Conservation (phyloP, 2,888 invertebrate genomes). For the Falcaria lacertinaria region DNA sequence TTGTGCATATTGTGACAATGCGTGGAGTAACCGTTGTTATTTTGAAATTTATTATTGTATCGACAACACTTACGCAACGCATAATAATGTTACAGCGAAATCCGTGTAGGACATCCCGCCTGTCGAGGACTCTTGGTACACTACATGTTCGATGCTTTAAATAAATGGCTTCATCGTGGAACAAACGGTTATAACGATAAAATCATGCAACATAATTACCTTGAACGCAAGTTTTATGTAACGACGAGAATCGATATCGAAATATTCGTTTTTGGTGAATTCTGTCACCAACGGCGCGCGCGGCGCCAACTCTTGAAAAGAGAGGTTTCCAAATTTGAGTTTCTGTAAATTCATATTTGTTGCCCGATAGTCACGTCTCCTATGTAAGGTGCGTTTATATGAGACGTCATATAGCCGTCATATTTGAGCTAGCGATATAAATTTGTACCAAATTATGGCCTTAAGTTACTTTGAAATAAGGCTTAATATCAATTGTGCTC, state of each 20-base stretch:
- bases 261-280: slow-evolving; percentile 44
- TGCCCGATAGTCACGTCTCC: slow-evolving; percentile 28
- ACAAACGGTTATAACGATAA: slow-evolving; percentile 44
- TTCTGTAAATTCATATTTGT: slow-evolving; percentile 34
- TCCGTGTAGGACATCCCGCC: slow-evolving; percentile 21
- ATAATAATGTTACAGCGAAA: slow-evolving; percentile 34
- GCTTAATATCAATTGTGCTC: no score
- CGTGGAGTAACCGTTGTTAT: slow-evolving; percentile 40
- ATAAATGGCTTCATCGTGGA: slow-evolving; percentile 50
- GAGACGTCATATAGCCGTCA: no score
- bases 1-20: slow-evolving; percentile 31
- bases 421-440: no score
- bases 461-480: no score
- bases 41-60: slow-evolving; percentile 48
- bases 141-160: slow-evolving; percentile 22
- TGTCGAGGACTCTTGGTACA: slow-evolving; percentile 11
- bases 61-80: slow-evolving; percentile 43
- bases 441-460: no score
- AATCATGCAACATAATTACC: slow-evolving; percentile 36
- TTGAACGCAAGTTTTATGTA: slow-evolving; percentile 47
- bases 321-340: slow-evolving; percentile 43
- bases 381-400: slow-evolving; percentile 12
- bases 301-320: slow-evolving; percentile 9
- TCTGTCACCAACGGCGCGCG: slow-evolving; percentile 37
- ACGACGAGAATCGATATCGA: slow-evolving; percentile 42